These are phyloP conservation scores for Calidris pygmaea DNA, from an alignment of 2,113 vertebrate genomes.

Conservation along the genomic window DNA sequence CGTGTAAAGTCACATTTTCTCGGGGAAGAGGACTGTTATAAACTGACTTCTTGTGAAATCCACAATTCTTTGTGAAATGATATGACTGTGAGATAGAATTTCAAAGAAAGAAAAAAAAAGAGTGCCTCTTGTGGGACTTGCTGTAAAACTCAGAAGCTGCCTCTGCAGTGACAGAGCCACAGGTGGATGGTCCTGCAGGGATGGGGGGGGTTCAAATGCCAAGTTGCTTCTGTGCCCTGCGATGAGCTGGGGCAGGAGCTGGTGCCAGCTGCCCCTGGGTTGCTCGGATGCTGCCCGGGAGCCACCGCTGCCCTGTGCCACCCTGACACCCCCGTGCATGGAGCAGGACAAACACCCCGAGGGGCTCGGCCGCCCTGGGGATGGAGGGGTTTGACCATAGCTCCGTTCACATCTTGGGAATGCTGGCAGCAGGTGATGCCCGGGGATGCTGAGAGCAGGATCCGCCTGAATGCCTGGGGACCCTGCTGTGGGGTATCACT, in stretches of 20 bases:
- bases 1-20: background rate
- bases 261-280: rapidly evolving
- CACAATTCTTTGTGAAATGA: background rate
- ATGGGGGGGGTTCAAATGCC: background rate
- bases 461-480: rapidly evolving
- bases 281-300: rapidly evolving
- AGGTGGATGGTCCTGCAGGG: rapidly evolving
- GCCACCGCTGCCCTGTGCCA: rapidly evolving
- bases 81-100: background rate
- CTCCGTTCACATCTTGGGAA: rapidly evolving
- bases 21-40: background rate
- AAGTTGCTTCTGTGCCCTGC: rapidly evolving
- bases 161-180: background rate
- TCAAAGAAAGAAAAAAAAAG: background rate
- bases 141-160: background rate
- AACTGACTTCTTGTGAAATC: background rate
- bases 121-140: rapidly evolving
- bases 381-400: rapidly evolving
- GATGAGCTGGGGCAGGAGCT: background rate
- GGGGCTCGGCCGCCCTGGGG: background rate
- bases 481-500: rapidly evolving
- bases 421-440: rapidly evolving
- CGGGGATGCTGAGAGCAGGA: background rate
- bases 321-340: background rate
- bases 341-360: background rate